These are phyloP conservation scores for Xestobium rufovillosum DNA, from an alignment of 2,888 invertebrate genomes.

Conservation along the genomic window DNA sequence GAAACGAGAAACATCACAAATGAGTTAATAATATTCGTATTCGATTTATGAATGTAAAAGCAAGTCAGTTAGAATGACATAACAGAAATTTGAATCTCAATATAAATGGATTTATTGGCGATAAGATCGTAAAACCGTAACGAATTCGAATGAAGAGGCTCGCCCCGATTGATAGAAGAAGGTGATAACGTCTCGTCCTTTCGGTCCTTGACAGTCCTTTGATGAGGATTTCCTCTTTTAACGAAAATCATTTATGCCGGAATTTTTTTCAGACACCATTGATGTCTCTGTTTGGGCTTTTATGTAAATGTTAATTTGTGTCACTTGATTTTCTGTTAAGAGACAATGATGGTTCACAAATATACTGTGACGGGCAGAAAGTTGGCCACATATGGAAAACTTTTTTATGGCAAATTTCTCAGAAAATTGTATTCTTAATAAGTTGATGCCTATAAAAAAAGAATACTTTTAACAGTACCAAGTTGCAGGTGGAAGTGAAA, in stretches of 20 bases:
- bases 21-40: constrained; percentile 1
- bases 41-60: constrained; percentile 20
- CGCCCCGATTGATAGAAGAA: constrained; percentile 34
- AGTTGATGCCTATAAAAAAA: too few species aligned
- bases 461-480: too few species aligned
- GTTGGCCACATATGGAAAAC: too few species aligned
- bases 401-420: too few species aligned
- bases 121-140: constrained; percentile 37
- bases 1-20: not conserved
- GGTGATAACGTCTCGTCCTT: constrained; percentile 38
- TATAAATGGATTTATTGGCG: constrained; percentile 41
- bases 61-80: constrained; percentile 35
- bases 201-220: constrained; percentile 32
- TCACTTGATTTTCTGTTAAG: too few species aligned
- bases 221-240: constrained; percentile 40
- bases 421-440: too few species aligned
- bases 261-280: constrained; percentile 29
- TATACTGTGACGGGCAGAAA: too few species aligned
- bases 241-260: constrained; percentile 35
- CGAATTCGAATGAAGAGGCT: constrained; percentile 31
- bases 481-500: too few species aligned
- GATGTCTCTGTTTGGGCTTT: constrained; percentile 1
- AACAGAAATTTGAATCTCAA: constrained; percentile 41
- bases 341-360: too few species aligned
- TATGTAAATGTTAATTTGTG: too few species aligned